Evolutionary conservation across 1,140 invertebrate genomes (phyloP).

Genomic region (Brachionus rotundiformis): DNA sequence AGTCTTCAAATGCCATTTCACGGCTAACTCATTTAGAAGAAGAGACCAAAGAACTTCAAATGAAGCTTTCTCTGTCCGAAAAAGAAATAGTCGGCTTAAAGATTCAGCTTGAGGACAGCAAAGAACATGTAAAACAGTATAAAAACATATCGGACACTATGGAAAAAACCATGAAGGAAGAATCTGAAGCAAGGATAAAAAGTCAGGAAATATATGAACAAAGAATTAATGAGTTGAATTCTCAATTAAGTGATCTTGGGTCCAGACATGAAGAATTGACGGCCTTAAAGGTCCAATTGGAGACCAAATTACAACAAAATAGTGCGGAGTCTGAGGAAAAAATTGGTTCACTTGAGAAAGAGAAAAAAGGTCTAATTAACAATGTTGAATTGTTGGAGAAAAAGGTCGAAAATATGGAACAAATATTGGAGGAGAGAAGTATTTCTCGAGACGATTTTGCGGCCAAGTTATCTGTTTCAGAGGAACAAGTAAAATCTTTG

Average conservation of each 20-base stretch:
- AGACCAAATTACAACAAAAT: background rate
- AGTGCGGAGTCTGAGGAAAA: background rate
- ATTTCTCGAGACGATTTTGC: constrained; percentile 23
- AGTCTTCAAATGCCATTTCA: constrained; percentile 17
- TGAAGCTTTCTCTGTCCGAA: constrained; percentile 70
- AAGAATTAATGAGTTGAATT: background rate
- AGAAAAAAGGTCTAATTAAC: background rate
- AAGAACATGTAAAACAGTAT: constrained; percentile 77
- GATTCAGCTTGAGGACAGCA: constrained; percentile 72
- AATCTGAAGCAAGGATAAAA: constrained; percentile 65
- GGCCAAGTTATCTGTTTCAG: constrained; percentile 24
- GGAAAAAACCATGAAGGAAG: constrained; percentile 75
- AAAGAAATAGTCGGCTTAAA: constrained; percentile 70
- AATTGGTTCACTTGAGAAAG: background rate
- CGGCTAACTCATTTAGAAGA: constrained; percentile 65
- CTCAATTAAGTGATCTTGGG: background rate
- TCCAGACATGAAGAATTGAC: background rate
- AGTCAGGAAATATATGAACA: constrained; percentile 21
- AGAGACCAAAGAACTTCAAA: constrained; percentile 74
- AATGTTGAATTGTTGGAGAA: constrained; percentile 29
- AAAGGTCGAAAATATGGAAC: constrained; percentile 32
- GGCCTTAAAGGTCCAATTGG: background rate
- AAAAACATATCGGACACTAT: constrained; percentile 76
- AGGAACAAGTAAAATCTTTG: constrained; percentile 28
- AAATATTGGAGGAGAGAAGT: constrained; percentile 40